Base-by-base conservation (phyloP, 2,113 vertebrate genomes). In the Entelurus aequoreus region DNA sequence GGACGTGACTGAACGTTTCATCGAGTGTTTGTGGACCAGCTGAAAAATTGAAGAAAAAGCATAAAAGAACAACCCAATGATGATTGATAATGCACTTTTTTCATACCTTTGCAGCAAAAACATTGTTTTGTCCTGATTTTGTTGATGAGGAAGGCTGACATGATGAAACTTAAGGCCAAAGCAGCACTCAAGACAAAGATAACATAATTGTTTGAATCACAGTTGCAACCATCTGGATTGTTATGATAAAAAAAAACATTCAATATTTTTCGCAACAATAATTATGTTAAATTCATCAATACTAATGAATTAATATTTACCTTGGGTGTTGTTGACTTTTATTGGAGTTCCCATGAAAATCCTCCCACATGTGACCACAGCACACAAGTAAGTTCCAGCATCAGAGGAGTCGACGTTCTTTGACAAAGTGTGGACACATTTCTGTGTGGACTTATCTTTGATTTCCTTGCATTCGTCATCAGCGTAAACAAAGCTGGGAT, bases 371-470 rank as follows among this genome's bases (percentile, higher is more conserved):
- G 56, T 6, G 14, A 55, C 16, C 46, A 70, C 62, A 0, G 68
- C 67, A 68, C 80, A 86, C 63, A 49, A 48, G 46, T 63, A 72
- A 38, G 15, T 68, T 38, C 36, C 68, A 48, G 55, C 19, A 49
- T 72, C 72, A 4, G 79, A 71, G 42, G 51, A 64, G 50, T 8
- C 56, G 46, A 69, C 2, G 13, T 71, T 60, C 16, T 12, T 63
- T 1, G 16, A 63, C 47, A 60, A 49, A 21, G n/a, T 61, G 65
- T 61, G 49, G 52, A 57, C 5, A 54, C 66, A 74, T 51, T 28
- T 55, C 37, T 72, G 13, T 35, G 3, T n/a, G 14, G 5, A 15
- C 1, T 56, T 0, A 61, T 21, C 12, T 4, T 60, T 47, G 5
- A 21, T 42, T 5, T 37, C 42, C 13, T 46, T 6, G 40, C 60